Percentiles rank a stretch among this genome's conserved stretches.
phyloP scores from a whole-genome alignment of 2,888 invertebrate genomes.

The Cristatella mucedo region DNA sequence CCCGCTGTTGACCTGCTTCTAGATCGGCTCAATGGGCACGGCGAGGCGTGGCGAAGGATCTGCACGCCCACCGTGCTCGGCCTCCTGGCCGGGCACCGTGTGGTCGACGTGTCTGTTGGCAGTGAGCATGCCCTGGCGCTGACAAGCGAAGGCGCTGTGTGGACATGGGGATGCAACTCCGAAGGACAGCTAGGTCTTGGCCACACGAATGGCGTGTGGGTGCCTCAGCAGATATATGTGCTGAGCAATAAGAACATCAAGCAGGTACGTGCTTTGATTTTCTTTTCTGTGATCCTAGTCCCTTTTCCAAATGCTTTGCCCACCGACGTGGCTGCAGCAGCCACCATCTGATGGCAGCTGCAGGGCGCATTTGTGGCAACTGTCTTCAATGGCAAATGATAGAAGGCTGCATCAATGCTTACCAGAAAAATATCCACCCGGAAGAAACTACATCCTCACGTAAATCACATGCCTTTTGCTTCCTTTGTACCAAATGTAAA shows the following conservation, averaged over 20 bases:
- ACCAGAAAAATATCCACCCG: no score
- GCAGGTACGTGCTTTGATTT: conserved; percentile 41
- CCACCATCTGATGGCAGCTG: no score
- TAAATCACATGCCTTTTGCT: no score
- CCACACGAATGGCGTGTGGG: conserved; percentile 43
- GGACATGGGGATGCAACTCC: conserved; percentile 50
- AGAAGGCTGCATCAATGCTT: no score
- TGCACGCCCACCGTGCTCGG: conserved; percentile 44
- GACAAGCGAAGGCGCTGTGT: conserved; percentile 45
- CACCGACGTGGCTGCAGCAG: no score
- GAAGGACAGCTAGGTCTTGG: conserved; percentile 49
- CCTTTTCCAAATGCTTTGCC: conserved; percentile 6
- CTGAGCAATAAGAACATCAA: conserved; percentile 44
- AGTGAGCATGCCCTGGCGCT: conserved; percentile 48
- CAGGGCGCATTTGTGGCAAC: no score
- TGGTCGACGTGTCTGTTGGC: conserved; percentile 48
- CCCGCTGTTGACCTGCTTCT: no score
- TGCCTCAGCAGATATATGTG: conserved; percentile 44
- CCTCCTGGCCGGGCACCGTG: conserved; percentile 41
- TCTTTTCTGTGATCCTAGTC: neutral
- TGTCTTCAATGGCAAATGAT: no score
- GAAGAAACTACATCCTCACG: no score
- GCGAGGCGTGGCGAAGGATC: conserved; percentile 40
- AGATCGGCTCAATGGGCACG: conserved; percentile 47
- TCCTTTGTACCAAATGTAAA: no score